phyloP scores from a whole-genome alignment of 2,113 vertebrate species.

The Microcebus lehilahytsara region DNA sequence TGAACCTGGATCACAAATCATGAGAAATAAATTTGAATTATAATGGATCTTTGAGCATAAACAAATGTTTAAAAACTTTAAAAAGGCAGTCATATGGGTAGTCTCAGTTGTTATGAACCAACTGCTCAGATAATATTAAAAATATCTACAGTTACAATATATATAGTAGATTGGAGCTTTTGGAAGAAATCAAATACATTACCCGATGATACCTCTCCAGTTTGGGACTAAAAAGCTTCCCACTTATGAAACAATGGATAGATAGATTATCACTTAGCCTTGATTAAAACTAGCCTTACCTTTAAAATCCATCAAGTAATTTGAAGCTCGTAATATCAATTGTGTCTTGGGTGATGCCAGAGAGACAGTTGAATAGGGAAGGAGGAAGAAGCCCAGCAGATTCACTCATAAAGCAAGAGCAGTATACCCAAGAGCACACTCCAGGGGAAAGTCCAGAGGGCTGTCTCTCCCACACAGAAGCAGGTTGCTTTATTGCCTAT shows the following conservation, averaged over 20 bases:
- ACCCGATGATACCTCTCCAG: not conserved
- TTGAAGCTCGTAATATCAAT: not conserved
- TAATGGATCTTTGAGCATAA: not conserved
- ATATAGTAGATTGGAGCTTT: not conserved
- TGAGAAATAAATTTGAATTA: not conserved
- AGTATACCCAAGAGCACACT: not conserved
- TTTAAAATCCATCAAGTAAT: not conserved
- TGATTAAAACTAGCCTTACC: not conserved
- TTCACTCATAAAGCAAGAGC: not conserved
- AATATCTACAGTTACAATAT: not conserved
- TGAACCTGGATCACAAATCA: not conserved
- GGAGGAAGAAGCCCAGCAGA: not conserved
- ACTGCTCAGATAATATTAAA: not conserved
- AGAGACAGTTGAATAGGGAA: not conserved
- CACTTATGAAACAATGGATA: not conserved
- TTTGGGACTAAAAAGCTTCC: not conserved
- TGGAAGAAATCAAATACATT: not conserved
- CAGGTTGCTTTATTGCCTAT: not conserved
- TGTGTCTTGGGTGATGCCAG: not conserved
- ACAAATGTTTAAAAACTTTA: not conserved
- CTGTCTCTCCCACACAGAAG: not conserved
- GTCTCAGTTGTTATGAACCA: not conserved
- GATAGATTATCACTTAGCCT: not conserved
- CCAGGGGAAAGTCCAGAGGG: not conserved
- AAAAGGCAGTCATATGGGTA: not conserved